Conservation (phyloP, 1,140 invertebrate genomes). For the Drosophila arizonae region DNA sequence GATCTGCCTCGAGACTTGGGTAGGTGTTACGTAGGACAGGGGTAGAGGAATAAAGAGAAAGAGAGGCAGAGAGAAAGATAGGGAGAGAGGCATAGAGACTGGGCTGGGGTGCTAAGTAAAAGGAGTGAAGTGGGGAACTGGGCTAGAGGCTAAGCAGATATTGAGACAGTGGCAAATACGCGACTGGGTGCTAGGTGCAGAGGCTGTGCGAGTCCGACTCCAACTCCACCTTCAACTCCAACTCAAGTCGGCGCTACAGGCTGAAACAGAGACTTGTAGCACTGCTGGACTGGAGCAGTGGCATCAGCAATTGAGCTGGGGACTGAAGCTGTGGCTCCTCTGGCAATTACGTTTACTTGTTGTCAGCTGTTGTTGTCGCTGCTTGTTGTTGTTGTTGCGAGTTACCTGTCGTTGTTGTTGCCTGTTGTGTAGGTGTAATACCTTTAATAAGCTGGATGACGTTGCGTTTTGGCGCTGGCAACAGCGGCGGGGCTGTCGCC, state of each 20-base stretch:
- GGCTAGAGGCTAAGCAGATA: not conserved
- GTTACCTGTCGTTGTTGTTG: constrained; percentile 32
- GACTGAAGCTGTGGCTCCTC: constrained; percentile 37
- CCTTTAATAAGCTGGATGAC: constrained; percentile 80
- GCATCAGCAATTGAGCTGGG: constrained; percentile 4
- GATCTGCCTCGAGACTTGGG: too few relatives aligned
- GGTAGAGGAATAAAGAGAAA: not conserved
- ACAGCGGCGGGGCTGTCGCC: constrained; percentile 20
- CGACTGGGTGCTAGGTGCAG: not conserved
- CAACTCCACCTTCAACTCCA: too few relatives aligned
- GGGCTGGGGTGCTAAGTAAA: not conserved
- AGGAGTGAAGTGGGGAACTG: not conserved
- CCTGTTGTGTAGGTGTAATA: constrained; percentile 68
- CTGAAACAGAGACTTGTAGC: not conserved
- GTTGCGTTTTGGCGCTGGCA: constrained; percentile 72
- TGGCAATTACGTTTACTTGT: constrained; percentile 78
- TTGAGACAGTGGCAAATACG: not conserved
- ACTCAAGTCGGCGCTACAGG: not conserved
- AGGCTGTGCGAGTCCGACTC: not conserved
- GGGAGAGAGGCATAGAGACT: not conserved
- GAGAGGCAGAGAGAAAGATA: not conserved
- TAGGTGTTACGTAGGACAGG: too few relatives aligned
- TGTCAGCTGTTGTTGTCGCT: constrained; percentile 53
- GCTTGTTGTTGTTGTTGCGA: constrained; percentile 1
- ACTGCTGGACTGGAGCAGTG: not conserved